Evolutionary conservation across 2,797 vertebrate genomes (phyloP).

Genomic region (Hylomyscus alleni): DNA sequence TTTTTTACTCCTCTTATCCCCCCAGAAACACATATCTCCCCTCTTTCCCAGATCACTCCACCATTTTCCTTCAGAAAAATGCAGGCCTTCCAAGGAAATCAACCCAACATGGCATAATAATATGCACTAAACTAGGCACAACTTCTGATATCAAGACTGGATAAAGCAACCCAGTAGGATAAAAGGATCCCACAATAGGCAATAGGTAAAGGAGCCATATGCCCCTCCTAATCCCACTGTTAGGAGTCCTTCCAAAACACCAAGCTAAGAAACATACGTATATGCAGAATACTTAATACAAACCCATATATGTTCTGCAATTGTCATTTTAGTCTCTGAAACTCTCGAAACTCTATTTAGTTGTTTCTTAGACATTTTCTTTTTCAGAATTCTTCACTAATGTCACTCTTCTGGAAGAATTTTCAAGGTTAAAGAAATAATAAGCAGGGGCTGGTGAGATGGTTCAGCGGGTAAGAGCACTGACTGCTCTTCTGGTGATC

Average conservation of each 20-base stretch:
- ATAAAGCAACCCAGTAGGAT: not conserved
- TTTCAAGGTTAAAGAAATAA: not conserved
- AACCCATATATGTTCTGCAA: too few relatives aligned
- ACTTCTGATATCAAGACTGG: not conserved
- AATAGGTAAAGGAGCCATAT: not conserved
- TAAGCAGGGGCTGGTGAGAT: too few relatives aligned
- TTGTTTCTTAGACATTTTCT: not conserved
- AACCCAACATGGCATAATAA: not conserved
- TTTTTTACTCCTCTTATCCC: not conserved
- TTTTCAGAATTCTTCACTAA: not conserved
- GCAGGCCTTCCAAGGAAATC: not conserved
- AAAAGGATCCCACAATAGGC: not conserved
- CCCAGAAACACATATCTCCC: not conserved
- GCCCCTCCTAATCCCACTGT: not conserved
- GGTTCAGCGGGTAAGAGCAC: too few relatives aligned
- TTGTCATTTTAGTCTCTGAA: not conserved
- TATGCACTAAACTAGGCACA: not conserved
- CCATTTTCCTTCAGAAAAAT: not conserved
- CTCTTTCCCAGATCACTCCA: not conserved
- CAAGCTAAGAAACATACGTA: not conserved
- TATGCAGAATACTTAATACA: not conserved
- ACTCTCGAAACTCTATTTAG: not conserved
- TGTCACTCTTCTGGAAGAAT: not conserved
- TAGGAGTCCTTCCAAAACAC: not conserved
- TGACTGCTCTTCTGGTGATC: too few relatives aligned